Evolutionary conservation across 1,140 invertebrate species (phyloP).

Genomic region (Microvelia longipes): DNA sequence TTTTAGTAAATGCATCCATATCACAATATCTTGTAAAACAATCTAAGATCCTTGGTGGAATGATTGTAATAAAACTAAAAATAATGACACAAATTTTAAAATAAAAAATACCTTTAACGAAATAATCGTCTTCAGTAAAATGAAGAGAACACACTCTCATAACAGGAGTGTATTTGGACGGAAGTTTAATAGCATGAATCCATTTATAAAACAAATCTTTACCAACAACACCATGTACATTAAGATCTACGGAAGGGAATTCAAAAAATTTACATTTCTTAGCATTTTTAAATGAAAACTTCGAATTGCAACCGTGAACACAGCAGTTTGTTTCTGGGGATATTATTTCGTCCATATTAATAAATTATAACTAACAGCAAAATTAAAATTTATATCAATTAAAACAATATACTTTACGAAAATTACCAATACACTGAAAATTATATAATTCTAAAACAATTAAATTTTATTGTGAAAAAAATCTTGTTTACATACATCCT

Average conservation of each 20-base stretch:
- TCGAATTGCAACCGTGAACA: conserved; percentile 9
- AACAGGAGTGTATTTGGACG: not conserved
- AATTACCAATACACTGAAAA: no score
- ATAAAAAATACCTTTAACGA: conserved; percentile 4
- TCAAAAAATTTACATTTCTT: conserved; percentile 1
- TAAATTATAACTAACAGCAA: no score
- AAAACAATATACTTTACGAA: no score
- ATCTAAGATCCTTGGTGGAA: no score
- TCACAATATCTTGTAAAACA: no score
- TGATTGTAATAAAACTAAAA: no score
- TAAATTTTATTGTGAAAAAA: no score
- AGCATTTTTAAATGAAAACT: not conserved
- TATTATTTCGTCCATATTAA: not conserved
- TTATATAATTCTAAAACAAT: no score
- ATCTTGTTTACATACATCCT: no score
- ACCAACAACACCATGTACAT: not conserved
- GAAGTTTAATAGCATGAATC: conserved; percentile 10
- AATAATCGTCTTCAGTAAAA: conserved; percentile 8
- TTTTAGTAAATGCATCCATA: no score
- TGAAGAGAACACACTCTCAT: conserved; percentile 9
- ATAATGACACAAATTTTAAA: no score
- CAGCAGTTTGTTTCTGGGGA: conserved; percentile 43
- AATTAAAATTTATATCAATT: no score
- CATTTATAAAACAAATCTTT: conserved; percentile 1
- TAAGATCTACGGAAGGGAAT: not conserved